These are phyloP conservation scores for Thumatha senex DNA, from an alignment of 2,888 invertebrate genomes.

Conservation along the genomic window DNA sequence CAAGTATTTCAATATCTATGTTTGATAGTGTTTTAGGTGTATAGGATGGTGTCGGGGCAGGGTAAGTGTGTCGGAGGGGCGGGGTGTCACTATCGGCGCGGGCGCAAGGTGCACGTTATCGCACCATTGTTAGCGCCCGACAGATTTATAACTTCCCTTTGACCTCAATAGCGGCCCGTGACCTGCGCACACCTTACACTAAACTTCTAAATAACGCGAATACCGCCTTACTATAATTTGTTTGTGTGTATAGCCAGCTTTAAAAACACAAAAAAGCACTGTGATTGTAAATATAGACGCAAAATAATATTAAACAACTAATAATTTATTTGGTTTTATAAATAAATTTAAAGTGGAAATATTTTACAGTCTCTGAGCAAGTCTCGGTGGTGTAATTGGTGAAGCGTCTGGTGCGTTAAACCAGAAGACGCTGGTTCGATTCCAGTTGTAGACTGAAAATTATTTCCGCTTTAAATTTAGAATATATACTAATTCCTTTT, in stretches of 20 bases:
- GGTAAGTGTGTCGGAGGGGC: conserved; percentile 25
- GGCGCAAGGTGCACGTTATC: conserved; percentile 79
- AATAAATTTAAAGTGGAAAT: too few species aligned
- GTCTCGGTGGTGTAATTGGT: too few species aligned
- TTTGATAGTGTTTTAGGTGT: conserved; percentile 10
- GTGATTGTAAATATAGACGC: too few species aligned
- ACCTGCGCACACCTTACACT: conserved; percentile 60
- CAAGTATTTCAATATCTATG: not conserved
- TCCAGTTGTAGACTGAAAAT: too few species aligned
- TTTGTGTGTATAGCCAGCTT: not conserved
- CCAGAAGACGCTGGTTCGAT: too few species aligned
- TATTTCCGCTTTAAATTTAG: too few species aligned
- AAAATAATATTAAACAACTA: too few species aligned
- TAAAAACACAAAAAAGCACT: too few species aligned
- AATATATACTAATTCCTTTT: too few species aligned
- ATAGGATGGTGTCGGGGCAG: conserved; percentile 29
- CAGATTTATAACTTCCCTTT: conserved; percentile 83
- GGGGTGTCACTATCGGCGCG: conserved; percentile 52
- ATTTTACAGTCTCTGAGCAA: too few species aligned
- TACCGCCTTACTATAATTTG: not conserved
- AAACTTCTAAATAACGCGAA: conserved; percentile 43
- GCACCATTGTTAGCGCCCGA: conserved; percentile 80
- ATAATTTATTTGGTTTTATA: too few species aligned
- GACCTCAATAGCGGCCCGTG: conserved; percentile 82
- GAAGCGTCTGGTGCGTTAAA: too few species aligned